phyloP scores from a whole-genome alignment of 2,797 vertebrate genomes.

The Remorina albescens region DNA sequence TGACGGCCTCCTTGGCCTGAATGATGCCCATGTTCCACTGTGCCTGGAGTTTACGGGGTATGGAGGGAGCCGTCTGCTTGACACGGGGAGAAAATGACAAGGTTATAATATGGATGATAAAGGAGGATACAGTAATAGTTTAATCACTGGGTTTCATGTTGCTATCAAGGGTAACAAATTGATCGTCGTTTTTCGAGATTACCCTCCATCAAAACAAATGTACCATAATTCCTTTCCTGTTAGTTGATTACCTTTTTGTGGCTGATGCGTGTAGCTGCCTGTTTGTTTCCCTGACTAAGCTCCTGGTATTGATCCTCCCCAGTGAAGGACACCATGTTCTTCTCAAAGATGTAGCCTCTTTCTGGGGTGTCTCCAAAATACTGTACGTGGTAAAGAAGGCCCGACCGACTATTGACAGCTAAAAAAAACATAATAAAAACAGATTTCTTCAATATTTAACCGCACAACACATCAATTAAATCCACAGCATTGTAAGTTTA shows the following conservation, averaged over 20 bases:
- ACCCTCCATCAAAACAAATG: no score
- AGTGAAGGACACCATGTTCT: slow-evolving; percentile 92
- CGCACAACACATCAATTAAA: neutral
- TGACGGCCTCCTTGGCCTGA: slow-evolving; percentile 90
- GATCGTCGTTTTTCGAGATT: neutral
- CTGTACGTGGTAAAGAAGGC: slow-evolving; percentile 93
- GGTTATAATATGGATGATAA: neutral
- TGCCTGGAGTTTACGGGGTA: slow-evolving; percentile 88
- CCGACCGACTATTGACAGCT: slow-evolving; percentile 69
- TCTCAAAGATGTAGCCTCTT: slow-evolving; percentile 97
- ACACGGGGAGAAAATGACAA: neutral
- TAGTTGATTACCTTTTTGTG: slow-evolving; percentile 89
- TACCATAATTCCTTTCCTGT: no score
- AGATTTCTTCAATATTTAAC: neutral
- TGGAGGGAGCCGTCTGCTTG: slow-evolving; percentile 77
- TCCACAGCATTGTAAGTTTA: fast-evolving
- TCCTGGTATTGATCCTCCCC: slow-evolving; percentile 92
- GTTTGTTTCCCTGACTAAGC: slow-evolving; percentile 90
- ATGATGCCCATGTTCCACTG: slow-evolving; percentile 93
- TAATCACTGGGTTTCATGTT: neutral
- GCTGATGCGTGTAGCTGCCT: slow-evolving; percentile 82
- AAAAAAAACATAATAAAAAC: neutral
- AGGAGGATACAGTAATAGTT: neutral
- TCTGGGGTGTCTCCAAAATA: slow-evolving; percentile 97
- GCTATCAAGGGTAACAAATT: neutral